Evolutionary conservation across 2,113 vertebrate species (phyloP), one percentile per base, ranked within the genome.

Genomic region (Barbus barbus): DNA sequence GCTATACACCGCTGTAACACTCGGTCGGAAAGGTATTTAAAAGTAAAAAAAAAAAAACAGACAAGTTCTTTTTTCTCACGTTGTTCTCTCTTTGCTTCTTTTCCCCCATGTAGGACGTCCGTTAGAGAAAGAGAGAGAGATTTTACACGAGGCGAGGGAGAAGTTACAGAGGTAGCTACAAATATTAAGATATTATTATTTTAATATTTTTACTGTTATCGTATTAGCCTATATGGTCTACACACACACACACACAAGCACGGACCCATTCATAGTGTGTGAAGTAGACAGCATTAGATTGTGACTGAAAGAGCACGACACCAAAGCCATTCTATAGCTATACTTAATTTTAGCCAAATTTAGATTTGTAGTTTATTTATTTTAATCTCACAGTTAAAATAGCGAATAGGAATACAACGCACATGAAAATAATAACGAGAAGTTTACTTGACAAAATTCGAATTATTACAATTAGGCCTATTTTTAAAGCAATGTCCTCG

Each of bases 71-170:
- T 61, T 69, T 60, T 79, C n/a, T 79, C 38, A 79, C 24, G 14
- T 20, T 78, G 33, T 61, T 9, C 33, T 77, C 51, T 38, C 22
- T 58, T 76, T 76, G 18, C 20, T 48, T 53, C 2, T 14, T 8
- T n/a, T 1, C 2, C 3, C 48, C 14, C n/a, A 28, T 24, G 9
- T 38, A 61, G 77, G 77, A 78, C 36, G 36, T 44, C 56, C 36
- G 9, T 41, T 44, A 31, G 16, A 75, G 44, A 75, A 13, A 26
- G 46, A 75, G 9, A 75, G 9, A 14, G 56, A 44, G n/a, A 63
- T 78, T 78, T 78, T 78, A 41, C 53, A 41, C 14, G 33, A 56
- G n/a, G 56, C 14, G 33, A 56, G n/a, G 56, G 77, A 9, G 31
- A 78, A 22, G 12, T 38, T 24, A 38, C 20, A 60, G 13, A 79